Conservation (phyloP, 2,113 vertebrate genomes). For the Salvelinus fontinalis region DNA sequence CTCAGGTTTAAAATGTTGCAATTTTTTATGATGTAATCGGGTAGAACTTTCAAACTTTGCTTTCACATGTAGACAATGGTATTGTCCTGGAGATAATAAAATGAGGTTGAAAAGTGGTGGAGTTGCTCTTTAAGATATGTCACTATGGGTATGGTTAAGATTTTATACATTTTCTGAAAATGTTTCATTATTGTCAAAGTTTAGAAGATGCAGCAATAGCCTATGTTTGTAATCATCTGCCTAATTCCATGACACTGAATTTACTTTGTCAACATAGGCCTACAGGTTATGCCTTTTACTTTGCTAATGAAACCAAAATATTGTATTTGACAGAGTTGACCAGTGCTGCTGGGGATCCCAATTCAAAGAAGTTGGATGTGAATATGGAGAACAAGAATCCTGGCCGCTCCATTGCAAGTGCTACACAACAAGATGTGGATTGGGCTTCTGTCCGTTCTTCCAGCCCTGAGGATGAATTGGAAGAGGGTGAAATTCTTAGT, state of each 20-base stretch:
- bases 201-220: no score
- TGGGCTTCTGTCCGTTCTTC: conserved; percentile 24
- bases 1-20: no score
- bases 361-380: conserved; percentile 72
- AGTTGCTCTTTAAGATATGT: no score
- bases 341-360: conserved; percentile 35
- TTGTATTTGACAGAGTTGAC: conserved; percentile 63
- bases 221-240: no score
- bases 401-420: conserved; percentile 60
- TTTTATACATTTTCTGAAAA: not conserved
- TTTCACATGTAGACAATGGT: no score
- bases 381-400: conserved; percentile 95
- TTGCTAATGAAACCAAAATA: not conserved
- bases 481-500: conserved; percentile 92
- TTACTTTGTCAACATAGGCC: not conserved
- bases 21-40: no score
- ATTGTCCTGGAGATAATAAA: no score
- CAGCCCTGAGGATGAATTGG: conserved; percentile 74
- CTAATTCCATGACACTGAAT: not conserved
- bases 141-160: not conserved
- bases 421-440: conserved; percentile 38
- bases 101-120: no score
- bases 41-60: no score
- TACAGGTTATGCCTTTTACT: not conserved
- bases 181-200: no score